Evolutionary conservation across 1,140 invertebrate species (phyloP).

Genomic region (Drosophila bocki): DNA sequence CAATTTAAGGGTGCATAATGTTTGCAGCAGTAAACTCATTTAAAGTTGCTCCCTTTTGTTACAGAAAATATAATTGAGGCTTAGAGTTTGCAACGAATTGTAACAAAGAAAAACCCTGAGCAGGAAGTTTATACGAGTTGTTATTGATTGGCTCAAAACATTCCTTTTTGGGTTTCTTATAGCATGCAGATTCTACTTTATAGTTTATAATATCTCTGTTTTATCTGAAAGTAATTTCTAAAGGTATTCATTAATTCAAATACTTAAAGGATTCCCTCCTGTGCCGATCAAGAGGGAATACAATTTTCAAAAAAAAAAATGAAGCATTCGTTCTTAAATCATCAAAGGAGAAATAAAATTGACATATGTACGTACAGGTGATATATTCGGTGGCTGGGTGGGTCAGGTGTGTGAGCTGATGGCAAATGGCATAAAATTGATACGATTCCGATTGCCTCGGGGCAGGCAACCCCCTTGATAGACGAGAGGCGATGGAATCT

Average conservation of each 20-base stretch:
- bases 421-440: slow-evolving; percentile 20
- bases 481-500: slow-evolving; percentile 15
- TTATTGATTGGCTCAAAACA: not conserved
- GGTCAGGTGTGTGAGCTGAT: slow-evolving; percentile 18
- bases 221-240: not conserved
- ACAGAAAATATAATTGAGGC: not conserved
- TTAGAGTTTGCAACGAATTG: not conserved
- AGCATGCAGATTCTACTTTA: not conserved
- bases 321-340: not conserved
- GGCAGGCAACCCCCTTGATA: slow-evolving; percentile 11
- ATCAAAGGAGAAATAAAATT: slow-evolving; percentile 11
- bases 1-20: slow-evolving; percentile 2
- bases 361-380: slow-evolving; percentile 4
- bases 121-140: too few species aligned
- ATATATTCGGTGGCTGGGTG: not conserved
- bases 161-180: not conserved
- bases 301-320: too few species aligned
- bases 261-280: not conserved
- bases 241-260: not conserved
- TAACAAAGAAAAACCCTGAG: not conserved
- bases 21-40: not conserved
- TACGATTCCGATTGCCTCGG: slow-evolving; percentile 19
- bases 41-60: not conserved
- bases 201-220: not conserved
- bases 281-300: not conserved